phyloP scores from a whole-genome alignment of 1,140 invertebrate species.

The Trachymyrmex septentrionalis region DNA sequence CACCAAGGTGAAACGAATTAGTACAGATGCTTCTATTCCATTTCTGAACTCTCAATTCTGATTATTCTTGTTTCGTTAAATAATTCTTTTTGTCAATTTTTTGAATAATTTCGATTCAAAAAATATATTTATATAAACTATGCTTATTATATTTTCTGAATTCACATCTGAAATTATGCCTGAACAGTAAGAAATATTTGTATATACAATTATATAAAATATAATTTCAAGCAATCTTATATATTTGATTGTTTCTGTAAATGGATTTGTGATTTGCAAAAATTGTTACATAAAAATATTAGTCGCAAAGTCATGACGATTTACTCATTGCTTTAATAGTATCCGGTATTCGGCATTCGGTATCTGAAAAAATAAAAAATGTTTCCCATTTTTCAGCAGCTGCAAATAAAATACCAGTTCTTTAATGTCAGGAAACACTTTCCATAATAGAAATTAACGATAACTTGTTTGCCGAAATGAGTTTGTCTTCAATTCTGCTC shows the following conservation, averaged over 20 bases:
- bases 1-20: not conserved
- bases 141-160: not conserved
- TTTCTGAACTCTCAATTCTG: not conserved
- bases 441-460: not conserved
- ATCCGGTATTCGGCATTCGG: not conserved
- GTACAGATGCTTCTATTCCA: not conserved
- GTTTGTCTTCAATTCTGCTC: not conserved
- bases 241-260: not conserved
- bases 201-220: conserved; percentile 13
- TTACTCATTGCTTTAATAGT: conserved; percentile 18
- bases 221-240: not conserved
- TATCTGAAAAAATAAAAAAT: conserved; percentile 30
- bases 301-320: not conserved
- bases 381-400: not conserved
- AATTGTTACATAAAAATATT: conserved; percentile 7
- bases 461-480: not conserved
- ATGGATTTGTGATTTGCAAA: not conserved
- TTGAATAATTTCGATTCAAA: not conserved
- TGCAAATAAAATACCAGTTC: conserved; percentile 21
- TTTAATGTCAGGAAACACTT: not conserved
- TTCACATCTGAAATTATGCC: conserved; percentile 9
- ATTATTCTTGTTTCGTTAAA: not conserved
- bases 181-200: not conserved
- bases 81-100: not conserved
- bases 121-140: conserved; percentile 3